Evolutionary conservation across 92 coral and sea anemone genomes (phyloP), one percentile per base, ranked within the genome.

Genomic region (Porites evermanni): DNA sequence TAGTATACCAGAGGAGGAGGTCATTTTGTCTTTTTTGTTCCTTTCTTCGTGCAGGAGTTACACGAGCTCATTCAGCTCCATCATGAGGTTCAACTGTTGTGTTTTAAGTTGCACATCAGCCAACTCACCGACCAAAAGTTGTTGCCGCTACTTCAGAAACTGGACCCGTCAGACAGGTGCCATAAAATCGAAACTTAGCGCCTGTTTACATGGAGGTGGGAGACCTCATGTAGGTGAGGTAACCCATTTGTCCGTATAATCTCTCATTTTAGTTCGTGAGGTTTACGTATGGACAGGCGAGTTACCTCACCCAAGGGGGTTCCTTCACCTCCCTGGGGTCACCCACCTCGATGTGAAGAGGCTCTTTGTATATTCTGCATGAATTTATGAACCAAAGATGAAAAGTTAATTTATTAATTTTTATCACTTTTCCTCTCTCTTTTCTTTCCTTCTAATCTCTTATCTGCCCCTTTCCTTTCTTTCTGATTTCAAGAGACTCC

Each of bases 1-100:
- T 38, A 38, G 47, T 38, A 38, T 38, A 38, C 47, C 61, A 56
- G 14, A 2, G 14, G 13, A 56, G 61, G 61, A 56, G 61, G 61
- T 3, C 9, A 29, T 32, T 24, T 23, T 2, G 4, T 70, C 1
- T 2, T 60, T 32, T 32, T 7, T 38, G 19, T 14, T 38, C 16
- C 19, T 3, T 78, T 59, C 80, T 54, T 29, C 58, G 47, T 38
- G 47, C 47, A 90, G 95, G 95, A 93, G 79, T 79, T 93, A 52
- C 61, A 58, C 24, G 87, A 86, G 64, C 74, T 93, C 3, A 67
- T 89, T 20, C 64, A 80, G 70, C 82, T 93, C 24, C 93, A 84
- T 16, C 92, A 93, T 66, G 92, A 90, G 63, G 83, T 77, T 66
- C 89, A 91, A 67, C 70, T 91, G 72, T 68, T 86, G 74, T 63